Conservation (phyloP, 64 coral and sea anemone species). For the Dendronephthya gigantea region DNA sequence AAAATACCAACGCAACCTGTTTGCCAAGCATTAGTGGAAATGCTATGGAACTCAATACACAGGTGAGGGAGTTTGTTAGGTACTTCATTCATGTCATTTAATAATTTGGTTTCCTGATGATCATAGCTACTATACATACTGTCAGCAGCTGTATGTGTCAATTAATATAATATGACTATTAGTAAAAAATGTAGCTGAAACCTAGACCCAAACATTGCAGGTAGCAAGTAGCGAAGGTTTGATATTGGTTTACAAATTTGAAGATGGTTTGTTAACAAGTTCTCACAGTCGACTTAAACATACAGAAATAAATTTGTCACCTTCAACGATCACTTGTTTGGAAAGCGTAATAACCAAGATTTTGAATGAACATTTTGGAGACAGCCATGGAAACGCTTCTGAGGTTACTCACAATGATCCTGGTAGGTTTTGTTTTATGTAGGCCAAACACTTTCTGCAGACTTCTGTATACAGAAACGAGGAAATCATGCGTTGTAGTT, state of each 20-base stretch:
- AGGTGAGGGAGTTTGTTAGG: neutral
- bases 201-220: neutral
- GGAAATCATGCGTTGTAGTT: too few relatives aligned
- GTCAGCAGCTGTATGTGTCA: too few relatives aligned
- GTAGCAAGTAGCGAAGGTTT: slow-evolving; percentile 6
- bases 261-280: neutral
- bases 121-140: too few relatives aligned
- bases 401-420: neutral
- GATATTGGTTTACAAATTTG: slow-evolving; percentile 9
- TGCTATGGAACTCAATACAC: neutral
- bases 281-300: neutral
- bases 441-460: neutral
- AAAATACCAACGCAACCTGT: neutral
- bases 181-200: too few relatives aligned
- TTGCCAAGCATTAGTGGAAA: neutral
- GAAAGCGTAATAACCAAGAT: neutral
- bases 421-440: neutral
- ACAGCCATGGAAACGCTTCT: neutral
- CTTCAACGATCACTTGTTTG: neutral
- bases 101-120: too few relatives aligned
- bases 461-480: too few relatives aligned
- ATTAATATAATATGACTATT: too few relatives aligned
- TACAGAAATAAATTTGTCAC: neutral
- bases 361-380: neutral
- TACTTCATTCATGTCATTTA: too few relatives aligned